phyloP scores from a whole-genome alignment of 2,797 vertebrate species.

The Nyctalus aviator region DNA sequence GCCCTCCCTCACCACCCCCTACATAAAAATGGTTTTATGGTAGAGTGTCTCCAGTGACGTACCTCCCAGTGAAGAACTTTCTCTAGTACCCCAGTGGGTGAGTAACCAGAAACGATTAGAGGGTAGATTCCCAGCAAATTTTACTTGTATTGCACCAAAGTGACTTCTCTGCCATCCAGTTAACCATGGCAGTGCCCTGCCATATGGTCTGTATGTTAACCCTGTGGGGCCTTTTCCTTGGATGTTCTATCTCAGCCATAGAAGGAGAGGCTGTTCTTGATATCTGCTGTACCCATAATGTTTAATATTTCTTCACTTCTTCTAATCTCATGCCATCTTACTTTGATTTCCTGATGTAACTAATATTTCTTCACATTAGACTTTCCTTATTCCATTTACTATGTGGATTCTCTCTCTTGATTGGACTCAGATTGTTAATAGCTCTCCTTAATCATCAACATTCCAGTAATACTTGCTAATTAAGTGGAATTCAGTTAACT shows the following conservation, averaged over 20 bases:
- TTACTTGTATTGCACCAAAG: not conserved
- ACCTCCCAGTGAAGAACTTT: not conserved
- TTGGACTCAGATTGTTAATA: not conserved
- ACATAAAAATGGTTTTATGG: not conserved
- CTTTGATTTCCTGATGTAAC: not conserved
- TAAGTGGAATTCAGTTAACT: not conserved
- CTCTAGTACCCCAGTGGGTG: too few species aligned
- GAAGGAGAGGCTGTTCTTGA: not conserved
- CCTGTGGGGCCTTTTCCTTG: not conserved
- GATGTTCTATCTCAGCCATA: not conserved
- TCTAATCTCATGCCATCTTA: not conserved
- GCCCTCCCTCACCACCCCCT: too few species aligned
- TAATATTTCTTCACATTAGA: slow-evolving; percentile 6
- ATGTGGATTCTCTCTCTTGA: not conserved
- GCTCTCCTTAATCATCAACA: not conserved
- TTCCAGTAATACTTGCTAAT: not conserved
- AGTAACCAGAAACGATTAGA: not conserved
- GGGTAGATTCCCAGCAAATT: not conserved
- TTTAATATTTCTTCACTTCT: not conserved
- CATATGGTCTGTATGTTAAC: not conserved
- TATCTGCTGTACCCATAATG: not conserved
- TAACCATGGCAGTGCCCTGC: not conserved
- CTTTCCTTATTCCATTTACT: not conserved
- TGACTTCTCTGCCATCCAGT: not conserved
- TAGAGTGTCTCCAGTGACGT: not conserved